phyloP scores from a whole-genome alignment of 2,888 invertebrate species.

The Drosophila ezoana region DNA sequence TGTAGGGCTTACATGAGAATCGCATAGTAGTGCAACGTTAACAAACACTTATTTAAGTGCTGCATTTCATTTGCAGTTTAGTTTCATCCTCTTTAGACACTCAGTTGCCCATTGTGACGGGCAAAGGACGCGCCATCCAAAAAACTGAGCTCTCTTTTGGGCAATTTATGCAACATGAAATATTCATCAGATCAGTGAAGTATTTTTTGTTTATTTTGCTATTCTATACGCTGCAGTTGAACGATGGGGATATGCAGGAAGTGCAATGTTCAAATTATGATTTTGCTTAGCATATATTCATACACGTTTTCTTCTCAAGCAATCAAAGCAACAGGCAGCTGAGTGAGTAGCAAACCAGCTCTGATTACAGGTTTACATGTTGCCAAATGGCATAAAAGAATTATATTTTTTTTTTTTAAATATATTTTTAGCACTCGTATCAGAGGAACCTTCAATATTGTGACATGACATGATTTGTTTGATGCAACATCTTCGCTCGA shows the following conservation, averaged over 20 bases:
- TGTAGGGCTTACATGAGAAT: too few relatives aligned
- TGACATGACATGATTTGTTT: slow-evolving; percentile 75
- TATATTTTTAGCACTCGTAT: slow-evolving; percentile 58
- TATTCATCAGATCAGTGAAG: slow-evolving; percentile 71
- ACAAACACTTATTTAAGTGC: too few relatives aligned
- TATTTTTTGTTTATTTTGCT: background rate
- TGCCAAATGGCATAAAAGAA: slow-evolving; percentile 14
- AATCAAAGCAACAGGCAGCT: slow-evolving; percentile 31
- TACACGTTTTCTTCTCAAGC: slow-evolving; percentile 5
- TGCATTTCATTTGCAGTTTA: slow-evolving; percentile 35
- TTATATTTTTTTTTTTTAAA: slow-evolving; percentile 17
- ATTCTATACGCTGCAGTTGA: background rate
- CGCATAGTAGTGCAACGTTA: too few relatives aligned
- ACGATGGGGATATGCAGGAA: slow-evolving; percentile 17
- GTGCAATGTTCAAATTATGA: slow-evolving; percentile 31
- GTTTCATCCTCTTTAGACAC: slow-evolving; percentile 5
- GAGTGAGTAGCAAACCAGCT: slow-evolving; percentile 24
- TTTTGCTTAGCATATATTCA: slow-evolving; percentile 27
- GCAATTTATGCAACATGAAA: slow-evolving; percentile 75
- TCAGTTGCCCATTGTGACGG: background rate
- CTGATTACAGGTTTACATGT: slow-evolving; percentile 48
- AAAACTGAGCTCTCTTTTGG: slow-evolving; percentile 16
- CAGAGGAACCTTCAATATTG: slow-evolving; percentile 70
- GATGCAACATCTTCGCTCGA: slow-evolving; percentile 27
- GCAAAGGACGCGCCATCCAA: background rate